Conservation (phyloP, 1,140 invertebrate species). For the Drosophila prosaltans region DNA sequence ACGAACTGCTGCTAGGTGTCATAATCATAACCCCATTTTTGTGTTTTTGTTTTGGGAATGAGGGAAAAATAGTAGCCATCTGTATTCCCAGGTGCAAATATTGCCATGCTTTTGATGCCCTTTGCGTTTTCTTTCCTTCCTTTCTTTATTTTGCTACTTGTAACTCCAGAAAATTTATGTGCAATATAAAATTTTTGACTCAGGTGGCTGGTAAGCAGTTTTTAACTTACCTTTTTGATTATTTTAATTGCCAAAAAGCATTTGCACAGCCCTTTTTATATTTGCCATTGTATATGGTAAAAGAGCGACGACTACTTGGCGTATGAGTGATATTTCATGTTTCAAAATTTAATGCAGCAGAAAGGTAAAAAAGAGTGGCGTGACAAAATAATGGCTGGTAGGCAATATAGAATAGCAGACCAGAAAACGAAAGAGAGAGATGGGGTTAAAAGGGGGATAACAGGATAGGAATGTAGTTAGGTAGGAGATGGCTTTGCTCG, state of each 20-base stretch:
- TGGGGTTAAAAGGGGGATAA: neutral
- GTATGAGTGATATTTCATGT: conserved; percentile 80
- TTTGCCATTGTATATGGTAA: conserved; percentile 24
- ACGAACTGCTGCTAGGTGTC: conserved; percentile 23
- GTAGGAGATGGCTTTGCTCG: conserved; percentile 23
- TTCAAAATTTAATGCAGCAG: conserved; percentile 40
- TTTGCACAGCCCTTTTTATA: conserved; percentile 33
- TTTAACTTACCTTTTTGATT: conserved; percentile 25
- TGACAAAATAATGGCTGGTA: conserved; percentile 1
- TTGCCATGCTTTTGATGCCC: conserved; percentile 24
- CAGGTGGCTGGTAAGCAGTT: conserved; percentile 62
- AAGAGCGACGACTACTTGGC: conserved; percentile 32
- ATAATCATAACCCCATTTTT: conserved; percentile 7
- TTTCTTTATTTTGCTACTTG: conserved; percentile 11
- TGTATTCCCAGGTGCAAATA: conserved; percentile 10
- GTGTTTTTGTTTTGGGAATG: neutral
- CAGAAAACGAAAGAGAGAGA: no score
- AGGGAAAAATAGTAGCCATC: conserved; percentile 38
- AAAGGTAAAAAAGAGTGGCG: neutral
- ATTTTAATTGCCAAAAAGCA: conserved; percentile 65
- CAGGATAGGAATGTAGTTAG: neutral
- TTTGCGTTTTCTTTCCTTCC: conserved; percentile 16
- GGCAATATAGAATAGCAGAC: no score
- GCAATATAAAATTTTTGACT: conserved; percentile 72
- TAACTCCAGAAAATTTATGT: conserved; percentile 56